phyloP scores from a whole-genome alignment of 2,113 vertebrate species.

The Danio rerio region GRCz12tu NC_133196.1:18536501-18537000 shows the following conservation, averaged over 20 bases:
- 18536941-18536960: conserved; percentile 54
- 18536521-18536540: no score
- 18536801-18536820: conserved; percentile 24
- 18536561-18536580: no score
- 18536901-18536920: conserved; percentile 25
- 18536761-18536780: conserved; percentile 14
- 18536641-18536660: background rate
- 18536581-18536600: no score
- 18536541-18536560: no score
- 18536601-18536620: no score
- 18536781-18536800: conserved; percentile 26
- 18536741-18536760: conserved; percentile 13
- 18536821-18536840: conserved; percentile 36
- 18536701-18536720: conserved; percentile 32
- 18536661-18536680: background rate
- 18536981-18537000: conserved; percentile 36
- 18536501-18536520: no score
- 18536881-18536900: background rate
- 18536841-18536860: conserved; percentile 16
- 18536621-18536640: background rate
- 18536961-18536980: conserved; percentile 61
- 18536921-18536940: conserved; percentile 51
- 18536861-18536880: conserved; percentile 14
- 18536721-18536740: background rate
- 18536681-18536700: conserved; percentile 46